Evolutionary conservation across 1,140 invertebrate species (phyloP), one percentile per base, ranked within the genome.

Genomic region (Heliconius congener): DNA sequence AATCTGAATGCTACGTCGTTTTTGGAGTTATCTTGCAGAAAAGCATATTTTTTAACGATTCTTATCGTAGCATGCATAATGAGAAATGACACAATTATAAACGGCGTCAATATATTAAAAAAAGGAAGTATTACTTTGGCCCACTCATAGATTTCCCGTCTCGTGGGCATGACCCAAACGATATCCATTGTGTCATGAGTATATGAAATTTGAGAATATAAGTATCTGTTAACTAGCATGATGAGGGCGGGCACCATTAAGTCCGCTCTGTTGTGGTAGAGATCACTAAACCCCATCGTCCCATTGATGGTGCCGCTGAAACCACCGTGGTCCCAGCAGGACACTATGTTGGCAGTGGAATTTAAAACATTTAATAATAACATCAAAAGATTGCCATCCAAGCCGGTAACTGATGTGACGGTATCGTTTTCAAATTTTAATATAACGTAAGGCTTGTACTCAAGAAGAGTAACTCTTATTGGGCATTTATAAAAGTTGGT

Each of bases 401-500:
- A 83, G 50, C 91, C 91, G 71, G 71, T 52, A 13, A 89, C 30
- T 55, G 55, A 76, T 27, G 50, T 79, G 42, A 85, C 42, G 19
- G 60, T 83, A 52, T 81, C 81, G 55, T 87, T 85, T 42, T 81
- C 70, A 8, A 74, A 78, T n/a, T 73, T 71, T 1, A 87, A 8
- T 71, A 76, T 55, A 11, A 87, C 66, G 74, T 89, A 89, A 1
- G 88, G 87, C 9, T 74, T n/a, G n/a, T 79, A 78, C 16, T 83
- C 30, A 39, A 84, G n/a, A n/a, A 80, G 71, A 11, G 82, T 81
- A 4, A 85, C 55, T 83, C 74, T 87, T 6, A 90, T 83, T 16
- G 86, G 85, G 75, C 91, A 93, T 50, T 84, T 81, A 55, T 89
- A 50, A 73, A 91, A 89, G 76, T 91, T 91, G 18, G 74, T 73